These are phyloP conservation scores for Sarotherodon lohbergeri DNA, from an alignment of 2,113 vertebrate genomes.

Conservation along the genomic window DNA sequence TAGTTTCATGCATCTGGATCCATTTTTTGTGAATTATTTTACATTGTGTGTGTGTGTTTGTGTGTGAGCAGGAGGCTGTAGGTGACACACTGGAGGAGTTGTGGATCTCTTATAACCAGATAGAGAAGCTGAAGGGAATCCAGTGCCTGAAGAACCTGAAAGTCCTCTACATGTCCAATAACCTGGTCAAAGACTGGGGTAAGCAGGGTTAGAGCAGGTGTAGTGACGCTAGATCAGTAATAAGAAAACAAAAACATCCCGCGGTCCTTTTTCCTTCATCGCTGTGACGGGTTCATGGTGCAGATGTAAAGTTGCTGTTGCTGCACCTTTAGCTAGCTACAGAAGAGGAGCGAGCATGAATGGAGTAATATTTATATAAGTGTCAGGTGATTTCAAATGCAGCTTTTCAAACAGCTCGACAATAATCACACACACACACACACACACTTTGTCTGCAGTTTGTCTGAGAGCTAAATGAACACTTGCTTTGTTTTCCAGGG, in stretches of 20 bases:
- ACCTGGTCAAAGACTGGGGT: slow-evolving; percentile 98
- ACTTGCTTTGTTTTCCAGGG: background rate
- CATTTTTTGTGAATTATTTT: background rate
- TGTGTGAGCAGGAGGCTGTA: slow-evolving; percentile 81
- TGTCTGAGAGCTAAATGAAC: background rate
- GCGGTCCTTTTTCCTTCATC: background rate
- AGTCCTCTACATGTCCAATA: slow-evolving; percentile 97
- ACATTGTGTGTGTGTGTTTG: background rate
- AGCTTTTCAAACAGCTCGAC: background rate
- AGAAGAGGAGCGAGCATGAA: background rate
- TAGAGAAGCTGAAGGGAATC: slow-evolving; percentile 94
- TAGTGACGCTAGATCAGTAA: accelerated
- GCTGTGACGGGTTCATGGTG: background rate
- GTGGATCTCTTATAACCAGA: slow-evolving; percentile 96
- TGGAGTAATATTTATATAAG: background rate
- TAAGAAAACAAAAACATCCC: background rate
- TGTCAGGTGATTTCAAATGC: background rate
- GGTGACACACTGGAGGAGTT: slow-evolving; percentile 89
- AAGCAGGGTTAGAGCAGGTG: background rate
- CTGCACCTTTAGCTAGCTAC: background rate
- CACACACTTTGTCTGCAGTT: background rate
- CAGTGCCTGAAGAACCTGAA: slow-evolving; percentile 88
- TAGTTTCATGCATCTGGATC: background rate
- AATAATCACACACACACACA: background rate
- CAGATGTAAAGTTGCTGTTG: accelerated